Evolutionary conservation across 2,888 invertebrate species (phyloP).

Genomic region (Plemyria rubiginata): DNA sequence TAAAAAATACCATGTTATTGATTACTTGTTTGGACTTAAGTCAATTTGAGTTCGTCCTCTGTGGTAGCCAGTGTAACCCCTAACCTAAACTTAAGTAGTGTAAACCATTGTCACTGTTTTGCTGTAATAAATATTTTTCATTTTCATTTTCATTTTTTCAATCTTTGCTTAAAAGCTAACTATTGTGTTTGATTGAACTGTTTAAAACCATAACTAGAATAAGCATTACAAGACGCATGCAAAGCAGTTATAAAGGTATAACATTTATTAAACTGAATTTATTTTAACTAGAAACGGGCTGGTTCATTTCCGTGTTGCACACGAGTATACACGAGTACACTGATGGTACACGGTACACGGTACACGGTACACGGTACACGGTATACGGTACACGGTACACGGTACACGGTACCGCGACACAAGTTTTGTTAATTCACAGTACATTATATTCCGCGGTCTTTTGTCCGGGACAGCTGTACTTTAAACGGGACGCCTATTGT

Average conservation of each 20-base stretch:
- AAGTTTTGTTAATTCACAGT: constrained; percentile 32
- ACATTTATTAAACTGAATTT: background rate
- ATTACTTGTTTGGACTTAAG: too few relatives aligned
- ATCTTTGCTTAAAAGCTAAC: too few relatives aligned
- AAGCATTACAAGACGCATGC: too few relatives aligned
- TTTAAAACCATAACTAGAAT: too few relatives aligned
- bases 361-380: constrained; percentile 1
- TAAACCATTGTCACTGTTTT: too few relatives aligned
- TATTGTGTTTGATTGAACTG: too few relatives aligned
- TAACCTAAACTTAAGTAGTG: too few relatives aligned
- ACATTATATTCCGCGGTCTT: constrained; percentile 35
- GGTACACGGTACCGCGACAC: constrained; percentile 7
- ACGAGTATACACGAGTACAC: background rate
- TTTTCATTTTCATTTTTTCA: too few relatives aligned
- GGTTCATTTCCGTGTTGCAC: background rate
- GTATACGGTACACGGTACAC: background rate
- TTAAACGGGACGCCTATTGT: constrained; percentile 49
- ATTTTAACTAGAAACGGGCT: background rate
- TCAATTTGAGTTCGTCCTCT: too few relatives aligned
- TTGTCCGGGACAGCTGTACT: constrained; percentile 46
- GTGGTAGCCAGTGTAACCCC: too few relatives aligned
- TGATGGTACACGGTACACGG: background rate
- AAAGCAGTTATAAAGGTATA: background rate
- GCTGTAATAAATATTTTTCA: too few relatives aligned
- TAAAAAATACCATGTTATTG: too few relatives aligned